Evolutionary conservation across 2,888 invertebrate genomes (phyloP), one percentile per base, ranked within the genome.

Genomic region (Thera britannica): DNA sequence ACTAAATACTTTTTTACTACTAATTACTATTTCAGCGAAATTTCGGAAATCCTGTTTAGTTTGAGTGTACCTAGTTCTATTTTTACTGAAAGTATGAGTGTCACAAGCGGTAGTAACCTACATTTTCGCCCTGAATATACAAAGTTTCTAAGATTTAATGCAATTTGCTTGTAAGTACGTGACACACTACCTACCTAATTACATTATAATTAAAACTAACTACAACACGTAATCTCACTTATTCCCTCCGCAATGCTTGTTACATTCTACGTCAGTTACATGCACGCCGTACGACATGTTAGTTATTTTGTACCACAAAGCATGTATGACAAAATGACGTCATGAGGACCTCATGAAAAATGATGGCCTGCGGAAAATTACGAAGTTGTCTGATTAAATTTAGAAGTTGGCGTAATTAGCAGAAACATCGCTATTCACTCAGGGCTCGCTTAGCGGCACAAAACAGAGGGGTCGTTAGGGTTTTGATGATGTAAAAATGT

Each of bases 341-440:
- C 65, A 71, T 72, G 71, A 72, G 68, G 74, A 70, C 68, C 81
- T 88, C 87, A 89, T 90, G 89, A 92, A 91, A 91, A 91, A 90
- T 92, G 88, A 91, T 89, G 86, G 84, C 84, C 85, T 82, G 82
- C 74, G 79, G 89, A 82, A 87, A 89, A 90, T 92, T 89, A 87
- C 84, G 80, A 92, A 93, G 83, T 93, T 92, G 89, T 84, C 86
- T 93, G 90, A 92, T 93, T 93, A 93, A 93, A 93, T 93, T 92
- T 91, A 89, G 88, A 93, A 93, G 91, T 93, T 93, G 86, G 78
- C 81, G 77, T 93, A 93, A 93, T 93, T 93, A 93, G 88, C 76
- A 79, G 76, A 82, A 82, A 93, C 93, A 93, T 89, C 84, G 90
- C 90, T 90, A 90, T 93, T 92, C 93, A 93, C 93, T 93, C 92